These are phyloP conservation scores for Meloidogyne exigua DNA, from an alignment of 1,140 invertebrate genomes.

Conservation along the genomic window DNA sequence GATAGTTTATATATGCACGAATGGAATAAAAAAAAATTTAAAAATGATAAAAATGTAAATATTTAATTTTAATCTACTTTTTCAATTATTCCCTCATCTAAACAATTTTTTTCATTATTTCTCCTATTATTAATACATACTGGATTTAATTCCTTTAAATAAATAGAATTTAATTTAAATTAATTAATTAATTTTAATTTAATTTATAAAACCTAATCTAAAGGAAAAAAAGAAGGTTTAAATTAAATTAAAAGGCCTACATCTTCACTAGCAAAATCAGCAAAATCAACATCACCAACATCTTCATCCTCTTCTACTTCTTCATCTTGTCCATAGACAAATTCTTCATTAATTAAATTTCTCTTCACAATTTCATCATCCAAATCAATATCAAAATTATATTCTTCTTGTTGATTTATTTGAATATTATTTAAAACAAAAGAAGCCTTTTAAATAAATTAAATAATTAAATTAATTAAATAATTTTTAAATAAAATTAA, in stretches of 20 bases:
- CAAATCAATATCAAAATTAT: constrained; percentile 24
- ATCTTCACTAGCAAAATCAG: constrained; percentile 19
- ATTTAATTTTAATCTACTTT: not conserved
- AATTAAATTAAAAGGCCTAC: too few relatives aligned
- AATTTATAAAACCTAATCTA: too few relatives aligned
- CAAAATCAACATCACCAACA: not conserved
- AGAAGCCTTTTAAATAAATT: not conserved
- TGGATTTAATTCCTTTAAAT: constrained; percentile 21
- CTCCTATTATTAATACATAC: constrained; percentile 25
- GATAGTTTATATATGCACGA: too few relatives aligned
- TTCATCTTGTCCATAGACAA: constrained; percentile 23
- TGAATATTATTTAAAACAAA: constrained; percentile 21
- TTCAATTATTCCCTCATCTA: constrained; percentile 13
- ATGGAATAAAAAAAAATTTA: not conserved
- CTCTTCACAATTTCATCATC: constrained; percentile 23
- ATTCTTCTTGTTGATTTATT: not conserved
- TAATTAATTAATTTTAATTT: too few relatives aligned
- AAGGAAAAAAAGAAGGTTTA: not conserved
- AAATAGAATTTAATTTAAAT: not conserved
- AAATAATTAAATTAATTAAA: not conserved
- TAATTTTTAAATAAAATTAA: too few relatives aligned
- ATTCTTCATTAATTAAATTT: constrained; percentile 24
- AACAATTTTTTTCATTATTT: constrained; percentile 4
- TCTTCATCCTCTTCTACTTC: constrained; percentile 6
- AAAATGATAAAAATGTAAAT: not conserved